phyloP scores from a whole-genome alignment of 92 coral and sea anemone genomes.

The Siderastrea siderea region DNA sequence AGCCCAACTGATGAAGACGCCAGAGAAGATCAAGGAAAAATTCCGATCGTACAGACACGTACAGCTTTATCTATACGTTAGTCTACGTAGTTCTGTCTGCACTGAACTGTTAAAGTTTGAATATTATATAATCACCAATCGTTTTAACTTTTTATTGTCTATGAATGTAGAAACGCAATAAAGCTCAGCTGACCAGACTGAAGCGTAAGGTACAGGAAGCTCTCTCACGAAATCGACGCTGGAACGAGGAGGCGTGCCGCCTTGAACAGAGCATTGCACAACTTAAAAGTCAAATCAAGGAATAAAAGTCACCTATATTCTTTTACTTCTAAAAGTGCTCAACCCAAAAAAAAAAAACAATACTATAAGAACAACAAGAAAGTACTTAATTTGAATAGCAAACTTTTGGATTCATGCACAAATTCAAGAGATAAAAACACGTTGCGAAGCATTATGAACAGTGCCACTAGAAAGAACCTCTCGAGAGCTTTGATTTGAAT shows the following conservation, averaged over 20 bases:
- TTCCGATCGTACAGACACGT: not conserved
- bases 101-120: not conserved
- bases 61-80: slow-evolving; percentile 46
- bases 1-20: not conserved
- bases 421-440: too few relatives aligned
- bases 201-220: slow-evolving; percentile 93
- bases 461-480: too few relatives aligned
- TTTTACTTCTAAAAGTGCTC: not conserved
- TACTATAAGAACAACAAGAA: too few relatives aligned
- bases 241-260: slow-evolving; percentile 85
- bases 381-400: too few relatives aligned
- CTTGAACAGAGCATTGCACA: slow-evolving; percentile 76
- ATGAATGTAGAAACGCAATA: slow-evolving; percentile 78
- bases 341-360: not conserved
- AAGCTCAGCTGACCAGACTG: slow-evolving; percentile 87
- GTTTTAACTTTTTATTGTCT: not conserved
- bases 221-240: slow-evolving; percentile 45
- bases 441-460: too few relatives aligned
- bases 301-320: slow-evolving; percentile 30
- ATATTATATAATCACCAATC: not conserved
- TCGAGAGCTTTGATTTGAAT: too few relatives aligned
- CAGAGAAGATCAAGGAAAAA: not conserved
- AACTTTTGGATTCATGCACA: too few relatives aligned
- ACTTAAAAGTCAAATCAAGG: slow-evolving; percentile 64
- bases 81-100: not conserved